Conservation (phyloP, 2,888 invertebrate genomes). For the Sesamia inferens region DNA sequence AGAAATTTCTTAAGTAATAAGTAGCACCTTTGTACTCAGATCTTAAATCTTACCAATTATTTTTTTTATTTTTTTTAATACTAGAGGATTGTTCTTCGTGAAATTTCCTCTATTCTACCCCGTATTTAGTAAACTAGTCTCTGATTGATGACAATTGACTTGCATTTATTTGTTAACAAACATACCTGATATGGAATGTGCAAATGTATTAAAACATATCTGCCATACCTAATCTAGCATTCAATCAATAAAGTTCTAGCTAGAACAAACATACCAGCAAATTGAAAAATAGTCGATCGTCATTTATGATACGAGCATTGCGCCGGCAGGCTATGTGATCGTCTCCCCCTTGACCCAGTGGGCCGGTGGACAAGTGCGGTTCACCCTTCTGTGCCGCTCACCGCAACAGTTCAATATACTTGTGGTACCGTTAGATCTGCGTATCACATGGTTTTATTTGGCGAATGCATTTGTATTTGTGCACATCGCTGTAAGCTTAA, state of each 20-base stretch:
- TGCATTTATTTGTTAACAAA: background rate
- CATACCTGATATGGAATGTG: too few relatives aligned
- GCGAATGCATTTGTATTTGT: background rate
- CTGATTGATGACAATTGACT: background rate
- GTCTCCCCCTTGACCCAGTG: constrained; percentile 13
- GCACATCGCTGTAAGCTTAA: too few relatives aligned
- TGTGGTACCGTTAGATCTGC: constrained; percentile 2
- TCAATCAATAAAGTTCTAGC: background rate
- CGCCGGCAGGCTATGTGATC: background rate
- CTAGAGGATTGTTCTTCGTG: background rate
- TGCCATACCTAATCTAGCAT: background rate
- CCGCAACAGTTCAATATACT: constrained; percentile 37
- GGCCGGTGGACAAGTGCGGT: constrained; percentile 1
- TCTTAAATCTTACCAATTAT: too few relatives aligned
- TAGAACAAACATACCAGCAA: background rate
- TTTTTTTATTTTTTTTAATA: background rate
- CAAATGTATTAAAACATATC: background rate
- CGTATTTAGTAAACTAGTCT: background rate
- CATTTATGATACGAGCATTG: constrained; percentile 10
- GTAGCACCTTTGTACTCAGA: too few relatives aligned
- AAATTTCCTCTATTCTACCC: background rate
- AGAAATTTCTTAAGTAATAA: too few relatives aligned
- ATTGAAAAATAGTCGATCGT: background rate
- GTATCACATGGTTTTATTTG: constrained; percentile 14
- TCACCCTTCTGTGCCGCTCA: constrained; percentile 21